Evolutionary conservation across 2,888 invertebrate species (phyloP).

Genomic region (Plebejus melissa): DNA sequence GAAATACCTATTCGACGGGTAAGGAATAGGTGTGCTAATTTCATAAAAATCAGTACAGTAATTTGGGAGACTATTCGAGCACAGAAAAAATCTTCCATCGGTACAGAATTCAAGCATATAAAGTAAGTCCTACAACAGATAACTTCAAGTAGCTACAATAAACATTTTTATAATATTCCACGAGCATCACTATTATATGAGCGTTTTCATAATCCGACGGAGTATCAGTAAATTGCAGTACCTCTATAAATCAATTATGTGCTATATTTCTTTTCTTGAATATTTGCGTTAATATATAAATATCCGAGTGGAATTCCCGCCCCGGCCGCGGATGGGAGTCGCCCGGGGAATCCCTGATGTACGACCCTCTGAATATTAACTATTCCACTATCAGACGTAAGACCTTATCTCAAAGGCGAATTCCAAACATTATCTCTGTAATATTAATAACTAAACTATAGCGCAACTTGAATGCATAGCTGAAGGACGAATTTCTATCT

Average conservation of each 20-base stretch:
- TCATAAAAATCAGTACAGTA: not conserved
- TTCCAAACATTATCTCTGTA: slow-evolving; percentile 52
- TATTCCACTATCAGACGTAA: slow-evolving; percentile 61
- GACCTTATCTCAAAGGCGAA: slow-evolving; percentile 60
- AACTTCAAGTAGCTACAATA: not conserved
- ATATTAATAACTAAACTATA: not conserved
- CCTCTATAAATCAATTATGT: slow-evolving; percentile 3
- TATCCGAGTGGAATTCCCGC: slow-evolving; percentile 51
- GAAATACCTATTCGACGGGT: no score
- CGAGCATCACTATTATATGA: not conserved
- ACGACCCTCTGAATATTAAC: slow-evolving; percentile 75
- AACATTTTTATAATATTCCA: not conserved
- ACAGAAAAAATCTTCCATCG: no score
- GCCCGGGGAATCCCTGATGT: slow-evolving; percentile 67
- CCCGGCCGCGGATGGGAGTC: slow-evolving; percentile 53
- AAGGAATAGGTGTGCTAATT: not conserved
- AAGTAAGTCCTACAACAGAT: no score
- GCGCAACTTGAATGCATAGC: no score
- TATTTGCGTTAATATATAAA: slow-evolving; percentile 41
- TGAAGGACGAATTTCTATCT: no score
- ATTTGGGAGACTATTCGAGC: no score
- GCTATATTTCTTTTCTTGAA: slow-evolving; percentile 23
- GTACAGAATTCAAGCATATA: no score
- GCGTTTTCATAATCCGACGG: not conserved
- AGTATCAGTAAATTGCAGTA: not conserved